These are phyloP conservation scores for Drosophila santomea DNA, from an alignment of 1,140 invertebrate species.

Conservation along the genomic window DNA sequence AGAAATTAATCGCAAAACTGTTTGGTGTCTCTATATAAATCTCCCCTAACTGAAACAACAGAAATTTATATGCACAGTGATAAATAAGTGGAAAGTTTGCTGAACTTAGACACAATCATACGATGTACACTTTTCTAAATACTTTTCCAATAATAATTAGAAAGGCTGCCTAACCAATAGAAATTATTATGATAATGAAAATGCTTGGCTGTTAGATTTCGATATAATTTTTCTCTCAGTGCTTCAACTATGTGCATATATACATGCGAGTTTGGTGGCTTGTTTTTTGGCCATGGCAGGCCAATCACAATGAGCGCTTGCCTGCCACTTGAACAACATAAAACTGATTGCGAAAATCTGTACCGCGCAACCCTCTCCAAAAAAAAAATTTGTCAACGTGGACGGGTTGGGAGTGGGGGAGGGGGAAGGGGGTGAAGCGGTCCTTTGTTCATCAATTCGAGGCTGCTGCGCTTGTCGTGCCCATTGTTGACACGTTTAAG, in stretches of 20 bases:
- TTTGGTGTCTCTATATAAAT: slow-evolving; percentile 51
- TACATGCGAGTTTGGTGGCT: slow-evolving; percentile 1
- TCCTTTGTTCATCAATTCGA: slow-evolving; percentile 65
- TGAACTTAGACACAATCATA: too few relatives aligned
- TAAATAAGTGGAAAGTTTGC: background rate
- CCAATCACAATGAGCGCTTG: slow-evolving; percentile 69
- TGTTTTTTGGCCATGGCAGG: slow-evolving; percentile 31
- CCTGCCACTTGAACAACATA: slow-evolving; percentile 76
- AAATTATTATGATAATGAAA: too few relatives aligned
- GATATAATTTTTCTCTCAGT: slow-evolving; percentile 3
- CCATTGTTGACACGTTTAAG: slow-evolving; percentile 82
- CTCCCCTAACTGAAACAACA: slow-evolving; percentile 5
- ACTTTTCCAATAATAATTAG: too few relatives aligned
- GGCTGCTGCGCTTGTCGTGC: slow-evolving; percentile 72
- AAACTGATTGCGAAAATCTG: slow-evolving; percentile 81
- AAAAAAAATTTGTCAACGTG: slow-evolving; percentile 27
- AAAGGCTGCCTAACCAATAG: too few relatives aligned
- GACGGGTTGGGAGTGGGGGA: background rate
- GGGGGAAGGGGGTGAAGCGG: slow-evolving; percentile 7
- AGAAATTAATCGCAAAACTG: slow-evolving; percentile 82
- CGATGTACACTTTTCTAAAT: too few relatives aligned
- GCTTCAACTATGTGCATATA: slow-evolving; percentile 5
- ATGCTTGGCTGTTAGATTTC: background rate
- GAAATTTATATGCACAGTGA: slow-evolving; percentile 15
- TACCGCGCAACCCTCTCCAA: slow-evolving; percentile 56